A percentile compares a stretch with the other conserved stretches of the same genome.
phyloP scores from a whole-genome alignment of 2,888 invertebrate species.

The Baronia brevicornis region DNA sequence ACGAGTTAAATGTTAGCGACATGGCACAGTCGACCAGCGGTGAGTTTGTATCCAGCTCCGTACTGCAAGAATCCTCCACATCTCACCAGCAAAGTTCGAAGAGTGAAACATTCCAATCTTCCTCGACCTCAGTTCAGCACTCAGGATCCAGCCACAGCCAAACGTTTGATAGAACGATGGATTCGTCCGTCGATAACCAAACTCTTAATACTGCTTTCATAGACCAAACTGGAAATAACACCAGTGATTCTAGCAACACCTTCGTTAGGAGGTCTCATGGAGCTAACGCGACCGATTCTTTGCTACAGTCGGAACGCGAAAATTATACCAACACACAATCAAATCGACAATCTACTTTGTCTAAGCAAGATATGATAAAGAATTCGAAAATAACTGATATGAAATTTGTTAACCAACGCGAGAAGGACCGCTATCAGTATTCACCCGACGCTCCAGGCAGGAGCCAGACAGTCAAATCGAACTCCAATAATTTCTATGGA shows the following conservation, averaged over 20 bases:
- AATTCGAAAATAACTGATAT: constrained; percentile 30
- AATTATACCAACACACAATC: constrained; percentile 44
- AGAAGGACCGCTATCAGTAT: constrained; percentile 42
- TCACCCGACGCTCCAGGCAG: constrained; percentile 42
- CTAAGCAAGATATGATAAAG: constrained; percentile 25
- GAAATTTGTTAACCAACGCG: constrained; percentile 41
- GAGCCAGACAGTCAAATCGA: constrained; percentile 42
- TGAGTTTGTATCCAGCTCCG: constrained; percentile 59
- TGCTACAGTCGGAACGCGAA: constrained; percentile 62
- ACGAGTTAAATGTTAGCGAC: constrained; percentile 56
- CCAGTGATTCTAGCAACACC: constrained; percentile 33
- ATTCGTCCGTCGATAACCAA: constrained; percentile 52
- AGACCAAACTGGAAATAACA: constrained; percentile 38
- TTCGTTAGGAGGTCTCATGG: constrained; percentile 48
- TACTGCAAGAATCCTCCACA: constrained; percentile 51
- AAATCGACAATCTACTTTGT: constrained; percentile 26
- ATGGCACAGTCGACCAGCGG: constrained; percentile 62
- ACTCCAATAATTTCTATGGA: constrained; percentile 55
- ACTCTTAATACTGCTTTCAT: constrained; percentile 65
- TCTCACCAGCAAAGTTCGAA: constrained; percentile 61
- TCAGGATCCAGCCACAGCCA: constrained; percentile 56
- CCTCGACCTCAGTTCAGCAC: constrained; percentile 56
- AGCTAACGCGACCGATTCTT: constrained; percentile 53
- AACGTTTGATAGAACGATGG: constrained; percentile 51
- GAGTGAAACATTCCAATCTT: constrained; percentile 59